A percentile compares a stretch with the other conserved stretches of the same genome.
Conservation (phyloP, 1,140 invertebrate genomes). For the Heliothis virescens region DNA sequence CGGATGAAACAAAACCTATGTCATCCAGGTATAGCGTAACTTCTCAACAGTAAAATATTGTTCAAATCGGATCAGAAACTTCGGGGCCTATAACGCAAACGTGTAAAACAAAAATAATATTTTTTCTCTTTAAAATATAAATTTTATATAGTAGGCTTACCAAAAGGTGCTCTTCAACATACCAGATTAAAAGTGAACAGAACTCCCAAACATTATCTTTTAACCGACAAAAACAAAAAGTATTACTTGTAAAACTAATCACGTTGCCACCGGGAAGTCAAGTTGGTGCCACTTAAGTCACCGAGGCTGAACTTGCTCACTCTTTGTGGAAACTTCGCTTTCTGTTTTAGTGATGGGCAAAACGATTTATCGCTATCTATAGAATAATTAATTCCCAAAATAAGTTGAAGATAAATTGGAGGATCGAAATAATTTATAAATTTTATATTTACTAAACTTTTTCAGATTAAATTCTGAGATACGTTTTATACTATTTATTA, state of each 20-base stretch:
- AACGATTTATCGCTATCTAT: neutral
- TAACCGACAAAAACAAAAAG: neutral
- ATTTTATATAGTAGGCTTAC: too few species aligned
- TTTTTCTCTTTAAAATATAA: too few species aligned
- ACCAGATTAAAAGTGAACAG: neutral
- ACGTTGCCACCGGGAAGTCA: slow-evolving; percentile 22
- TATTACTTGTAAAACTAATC: slow-evolving; percentile 22
- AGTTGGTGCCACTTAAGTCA: slow-evolving; percentile 34
- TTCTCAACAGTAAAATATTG: too few species aligned
- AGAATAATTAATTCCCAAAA: neutral
- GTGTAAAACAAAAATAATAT: too few species aligned
- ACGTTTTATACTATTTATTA: too few species aligned
- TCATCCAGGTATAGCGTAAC: too few species aligned
- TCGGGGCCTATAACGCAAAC: too few species aligned
- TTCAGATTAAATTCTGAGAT: too few species aligned
- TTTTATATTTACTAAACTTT: too few species aligned
- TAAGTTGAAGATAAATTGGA: neutral
- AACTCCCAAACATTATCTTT: neutral
- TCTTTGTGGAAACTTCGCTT: slow-evolving; percentile 20
- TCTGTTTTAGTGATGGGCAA: slow-evolving; percentile 20
- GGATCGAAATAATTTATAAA: too few species aligned
- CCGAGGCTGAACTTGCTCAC: slow-evolving; percentile 15
- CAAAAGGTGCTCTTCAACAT: neutral
- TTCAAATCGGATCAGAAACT: too few species aligned
- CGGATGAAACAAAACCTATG: too few species aligned